These are phyloP conservation scores for Chymomyza costata DNA, from an alignment of 1,140 invertebrate species.

Conservation along the genomic window DNA sequence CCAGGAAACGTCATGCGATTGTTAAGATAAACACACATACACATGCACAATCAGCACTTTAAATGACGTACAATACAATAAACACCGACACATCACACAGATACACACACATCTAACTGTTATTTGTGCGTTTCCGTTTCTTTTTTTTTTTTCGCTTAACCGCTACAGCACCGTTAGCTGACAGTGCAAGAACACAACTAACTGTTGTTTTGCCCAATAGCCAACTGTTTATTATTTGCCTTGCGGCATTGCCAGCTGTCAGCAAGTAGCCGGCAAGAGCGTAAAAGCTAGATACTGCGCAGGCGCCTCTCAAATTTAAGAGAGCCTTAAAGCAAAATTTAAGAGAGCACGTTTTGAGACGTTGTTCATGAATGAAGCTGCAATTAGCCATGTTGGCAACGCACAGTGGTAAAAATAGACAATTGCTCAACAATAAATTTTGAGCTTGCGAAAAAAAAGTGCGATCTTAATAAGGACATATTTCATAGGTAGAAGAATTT, in stretches of 20 bases:
- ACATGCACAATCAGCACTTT: too few relatives aligned
- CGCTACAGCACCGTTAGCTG: conserved; percentile 21
- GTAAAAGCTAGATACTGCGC: too few relatives aligned
- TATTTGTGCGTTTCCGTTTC: too few relatives aligned
- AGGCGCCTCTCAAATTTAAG: conserved; percentile 9
- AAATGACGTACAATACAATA: too few relatives aligned
- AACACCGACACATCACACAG: conserved; percentile 10
- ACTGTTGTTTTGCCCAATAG: conserved; percentile 36
- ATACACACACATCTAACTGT: conserved; percentile 7
- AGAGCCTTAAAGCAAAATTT: conserved; percentile 1
- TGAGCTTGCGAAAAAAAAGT: too few relatives aligned
- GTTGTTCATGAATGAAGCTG: too few relatives aligned
- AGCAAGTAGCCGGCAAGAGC: too few relatives aligned
- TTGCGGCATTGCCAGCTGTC: conserved; percentile 25
- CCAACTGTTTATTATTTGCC: conserved; percentile 35
- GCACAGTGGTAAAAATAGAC: too few relatives aligned
- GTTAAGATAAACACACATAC: conserved; percentile 24
- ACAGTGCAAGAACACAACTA: conserved; percentile 33
- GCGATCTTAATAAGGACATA: too few relatives aligned
- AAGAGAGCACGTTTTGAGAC: background rate
- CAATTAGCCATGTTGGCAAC: too few relatives aligned
- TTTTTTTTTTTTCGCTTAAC: background rate
- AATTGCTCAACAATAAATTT: too few relatives aligned
- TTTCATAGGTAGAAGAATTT: too few relatives aligned
- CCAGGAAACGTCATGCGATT: conserved; percentile 51